Percentiles rank a stretch among this genome's conserved stretches.
These are phyloP conservation scores for Oplegnathus fasciatus DNA, from an alignment of 2,113 vertebrate genomes.

Conservation along the genomic window DNA sequence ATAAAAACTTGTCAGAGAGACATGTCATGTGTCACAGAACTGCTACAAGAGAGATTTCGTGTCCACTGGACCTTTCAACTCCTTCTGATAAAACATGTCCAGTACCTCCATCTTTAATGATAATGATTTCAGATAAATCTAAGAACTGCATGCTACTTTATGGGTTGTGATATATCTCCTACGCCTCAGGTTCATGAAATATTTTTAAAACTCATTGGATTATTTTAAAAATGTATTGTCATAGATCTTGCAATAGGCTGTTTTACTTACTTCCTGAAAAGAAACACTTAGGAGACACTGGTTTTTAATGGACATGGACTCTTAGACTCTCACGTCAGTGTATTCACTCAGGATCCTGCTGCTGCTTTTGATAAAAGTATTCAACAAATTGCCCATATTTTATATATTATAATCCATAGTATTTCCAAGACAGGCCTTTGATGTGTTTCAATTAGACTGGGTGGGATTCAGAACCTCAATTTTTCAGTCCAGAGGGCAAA, in stretches of 20 bases:
- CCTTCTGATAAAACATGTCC: background rate
- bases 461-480: constrained; percentile 16
- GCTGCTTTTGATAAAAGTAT: constrained; percentile 26
- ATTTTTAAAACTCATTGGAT: constrained; percentile 14
- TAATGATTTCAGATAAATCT: background rate
- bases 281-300: constrained; percentile 25
- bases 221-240: constrained; percentile 20
- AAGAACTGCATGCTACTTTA: background rate
- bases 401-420: constrained; percentile 17
- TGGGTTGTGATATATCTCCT: background rate
- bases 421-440: constrained; percentile 11
- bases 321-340: constrained; percentile 15
- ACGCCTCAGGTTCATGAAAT: background rate
- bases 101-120: constrained; percentile 3
- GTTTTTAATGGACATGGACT: constrained; percentile 13
- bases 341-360: constrained; percentile 19
- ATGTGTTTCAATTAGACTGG: constrained; percentile 17
- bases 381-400: constrained; percentile 6
- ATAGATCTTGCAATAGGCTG: constrained; percentile 9
- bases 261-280: constrained; percentile 30
- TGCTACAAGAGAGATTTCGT: background rate
- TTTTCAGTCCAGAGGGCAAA: constrained; percentile 34
- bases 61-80: background rate
- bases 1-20: constrained; percentile 38
- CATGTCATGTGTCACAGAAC: constrained; percentile 10